Base-by-base conservation (phyloP, 2,888 invertebrate genomes). In the Hyppa rectilinea region DNA sequence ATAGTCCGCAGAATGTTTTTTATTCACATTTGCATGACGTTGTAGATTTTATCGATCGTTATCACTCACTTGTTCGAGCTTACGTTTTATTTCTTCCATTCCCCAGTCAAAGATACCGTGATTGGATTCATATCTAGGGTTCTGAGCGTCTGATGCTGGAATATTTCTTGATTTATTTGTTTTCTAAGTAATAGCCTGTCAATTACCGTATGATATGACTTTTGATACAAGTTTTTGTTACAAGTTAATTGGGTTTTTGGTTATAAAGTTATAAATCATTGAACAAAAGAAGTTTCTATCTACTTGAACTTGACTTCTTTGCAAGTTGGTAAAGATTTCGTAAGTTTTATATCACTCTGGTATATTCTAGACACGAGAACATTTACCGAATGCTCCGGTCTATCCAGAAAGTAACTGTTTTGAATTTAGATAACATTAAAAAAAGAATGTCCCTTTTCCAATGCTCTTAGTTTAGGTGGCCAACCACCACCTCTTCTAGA, bases 11-110 rank as follows among this genome's bases (percentile, higher is more conserved):
- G 45, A 65, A 65, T 80, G 49, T 82, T 76, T 83, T 78, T 80
- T 75, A 76, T 74, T 84, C 78, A 73, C 76, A 84, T 87, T 85
- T 69, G 76, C 85, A 87, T 91, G 91, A 91, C 90, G 78, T 78
- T 75, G 89, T 85, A 87, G 55, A 76, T 85, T 83, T 75, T 86
- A 87, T 86, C 83, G 89, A 89, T 88, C 85, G 75, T 87, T 88
- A 90, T 91, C 88, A 85, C 83, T 74, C 75, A 78, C 82, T 84
- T 85, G 80, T 85, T 83, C 72, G 65, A 67, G 77, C 82, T 78
- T 80, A 80, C 71, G 73, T 83, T 82, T 86, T 85, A 78, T 86
- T 85, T 83, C 76, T 83, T 73, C 80, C 73, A 55, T 75, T 75
- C 64, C 65, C 31, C 78, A 67, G 69, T 80, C 82, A 78, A 65